Evolutionary conservation across 2,113 vertebrate genomes (phyloP).

Genomic region (Dolichallabes microphthalmus): DNA sequence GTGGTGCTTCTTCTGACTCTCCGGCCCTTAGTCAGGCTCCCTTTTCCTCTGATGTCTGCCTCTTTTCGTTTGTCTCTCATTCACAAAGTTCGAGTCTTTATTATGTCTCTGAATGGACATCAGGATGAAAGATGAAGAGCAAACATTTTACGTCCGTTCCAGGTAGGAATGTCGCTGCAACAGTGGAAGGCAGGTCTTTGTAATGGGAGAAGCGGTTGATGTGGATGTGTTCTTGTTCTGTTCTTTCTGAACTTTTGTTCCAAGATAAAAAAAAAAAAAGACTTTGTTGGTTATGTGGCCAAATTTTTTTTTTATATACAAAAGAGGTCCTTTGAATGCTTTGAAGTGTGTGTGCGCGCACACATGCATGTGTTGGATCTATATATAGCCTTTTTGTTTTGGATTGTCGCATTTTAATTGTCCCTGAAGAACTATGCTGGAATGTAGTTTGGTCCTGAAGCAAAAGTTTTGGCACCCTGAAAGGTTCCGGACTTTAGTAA

Average conservation of each 20-base stretch:
- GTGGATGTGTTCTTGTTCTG: neutral
- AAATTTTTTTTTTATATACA: neutral
- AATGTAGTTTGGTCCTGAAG: neutral
- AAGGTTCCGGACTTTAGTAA: neutral
- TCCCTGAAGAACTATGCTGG: neutral
- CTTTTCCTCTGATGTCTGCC: neutral
- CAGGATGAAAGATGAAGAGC: conserved; percentile 55
- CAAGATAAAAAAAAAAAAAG: no score
- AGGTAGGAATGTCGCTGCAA: conserved; percentile 58
- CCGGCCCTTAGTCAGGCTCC: neutral
- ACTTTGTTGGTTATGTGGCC: neutral
- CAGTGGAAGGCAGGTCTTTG: neutral
- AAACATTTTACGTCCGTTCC: conserved; percentile 57
- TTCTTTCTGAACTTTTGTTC: neutral
- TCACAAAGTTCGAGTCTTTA: conserved; percentile 30
- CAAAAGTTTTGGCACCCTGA: neutral
- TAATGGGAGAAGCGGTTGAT: conserved; percentile 21
- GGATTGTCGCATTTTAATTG: neutral
- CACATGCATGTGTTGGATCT: neutral
- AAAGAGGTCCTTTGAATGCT: neutral
- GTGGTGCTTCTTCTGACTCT: neutral
- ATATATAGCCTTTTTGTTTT: neutral
- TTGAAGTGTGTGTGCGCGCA: neutral
- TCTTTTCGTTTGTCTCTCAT: neutral
- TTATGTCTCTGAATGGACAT: conserved; percentile 59